Evolutionary conservation across 2,888 invertebrate species (phyloP).

Genomic region (Petrophora chlorosata): DNA sequence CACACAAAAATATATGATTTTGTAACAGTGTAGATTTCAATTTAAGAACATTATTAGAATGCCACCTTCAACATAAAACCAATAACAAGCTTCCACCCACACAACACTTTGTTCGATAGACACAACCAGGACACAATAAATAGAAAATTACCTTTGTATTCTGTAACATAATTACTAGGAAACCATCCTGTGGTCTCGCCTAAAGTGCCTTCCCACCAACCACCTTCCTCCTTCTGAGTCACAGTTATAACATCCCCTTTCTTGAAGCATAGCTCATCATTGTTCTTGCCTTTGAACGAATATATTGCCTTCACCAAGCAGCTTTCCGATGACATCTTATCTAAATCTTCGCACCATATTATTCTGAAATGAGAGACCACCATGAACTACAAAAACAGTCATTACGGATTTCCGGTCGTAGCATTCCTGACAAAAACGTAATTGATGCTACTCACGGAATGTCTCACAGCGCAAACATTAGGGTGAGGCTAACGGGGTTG

Average conservation of each 20-base stretch:
- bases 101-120: no score
- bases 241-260: slow-evolving; percentile 98
- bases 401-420: slow-evolving; percentile 13
- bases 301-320: slow-evolving; percentile 94
- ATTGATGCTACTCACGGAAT: not conserved
- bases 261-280: slow-evolving; percentile 98
- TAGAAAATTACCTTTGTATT: slow-evolving; percentile 86
- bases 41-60: not conserved
- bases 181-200: slow-evolving; percentile 99
- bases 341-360: slow-evolving; percentile 62
- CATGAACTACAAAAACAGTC: slow-evolving; percentile 14
- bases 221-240: slow-evolving; percentile 97
- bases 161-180: slow-evolving; percentile 98
- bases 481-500: slow-evolving; percentile 1
- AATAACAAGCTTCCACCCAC: slow-evolving; percentile 5
- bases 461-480: not conserved
- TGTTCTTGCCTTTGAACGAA: slow-evolving; percentile 97
- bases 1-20: no score
- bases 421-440: slow-evolving; percentile 6
- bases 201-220: slow-evolving; percentile 99
- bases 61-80: not conserved
- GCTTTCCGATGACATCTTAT: slow-evolving; percentile 84
- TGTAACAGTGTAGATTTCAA: not conserved
- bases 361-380: slow-evolving; percentile 40
- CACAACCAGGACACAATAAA: no score